phyloP scores from a whole-genome alignment of 2,888 invertebrate species.

The Eupithecia inturbata region DNA sequence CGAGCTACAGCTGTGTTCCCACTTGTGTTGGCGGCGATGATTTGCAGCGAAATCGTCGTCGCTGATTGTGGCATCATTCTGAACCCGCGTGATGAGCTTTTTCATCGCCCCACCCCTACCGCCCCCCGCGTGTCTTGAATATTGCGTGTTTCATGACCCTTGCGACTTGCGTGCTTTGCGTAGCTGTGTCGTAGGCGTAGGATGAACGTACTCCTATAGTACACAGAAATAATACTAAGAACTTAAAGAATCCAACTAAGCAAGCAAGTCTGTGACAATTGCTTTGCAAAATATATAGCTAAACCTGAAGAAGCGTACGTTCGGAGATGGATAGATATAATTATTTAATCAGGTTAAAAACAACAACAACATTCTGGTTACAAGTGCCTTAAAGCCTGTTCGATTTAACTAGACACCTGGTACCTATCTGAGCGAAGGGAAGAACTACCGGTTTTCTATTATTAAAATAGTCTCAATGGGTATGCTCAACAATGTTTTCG shows the following conservation, averaged over 20 bases:
- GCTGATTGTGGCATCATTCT: constrained; percentile 36
- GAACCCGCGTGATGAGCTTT: constrained; percentile 33
- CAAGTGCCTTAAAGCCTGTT: too few species aligned
- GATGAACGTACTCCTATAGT: neutral
- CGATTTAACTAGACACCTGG: neutral
- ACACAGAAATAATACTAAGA: too few species aligned
- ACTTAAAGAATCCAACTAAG: too few species aligned
- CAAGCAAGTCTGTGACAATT: too few species aligned
- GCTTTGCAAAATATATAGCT: too few species aligned
- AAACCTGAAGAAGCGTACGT: too few species aligned
- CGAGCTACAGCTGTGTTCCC: constrained; percentile 21
- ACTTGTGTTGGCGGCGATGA: constrained; percentile 30
- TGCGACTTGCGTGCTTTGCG: neutral
- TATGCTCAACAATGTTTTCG: neutral
- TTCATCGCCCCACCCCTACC: constrained; percentile 15
- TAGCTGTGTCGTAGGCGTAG: neutral
- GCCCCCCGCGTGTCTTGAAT: neutral
- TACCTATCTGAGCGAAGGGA: neutral
- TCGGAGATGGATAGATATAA: too few species aligned
- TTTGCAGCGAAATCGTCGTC: constrained; percentile 31
- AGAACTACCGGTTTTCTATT: neutral
- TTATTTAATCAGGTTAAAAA: too few species aligned
- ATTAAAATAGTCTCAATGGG: neutral
- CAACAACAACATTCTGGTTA: too few species aligned
- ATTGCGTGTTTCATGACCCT: neutral